Base-by-base conservation (phyloP, 2,888 invertebrate species). In the Onthophagus sagittarius region DNA sequence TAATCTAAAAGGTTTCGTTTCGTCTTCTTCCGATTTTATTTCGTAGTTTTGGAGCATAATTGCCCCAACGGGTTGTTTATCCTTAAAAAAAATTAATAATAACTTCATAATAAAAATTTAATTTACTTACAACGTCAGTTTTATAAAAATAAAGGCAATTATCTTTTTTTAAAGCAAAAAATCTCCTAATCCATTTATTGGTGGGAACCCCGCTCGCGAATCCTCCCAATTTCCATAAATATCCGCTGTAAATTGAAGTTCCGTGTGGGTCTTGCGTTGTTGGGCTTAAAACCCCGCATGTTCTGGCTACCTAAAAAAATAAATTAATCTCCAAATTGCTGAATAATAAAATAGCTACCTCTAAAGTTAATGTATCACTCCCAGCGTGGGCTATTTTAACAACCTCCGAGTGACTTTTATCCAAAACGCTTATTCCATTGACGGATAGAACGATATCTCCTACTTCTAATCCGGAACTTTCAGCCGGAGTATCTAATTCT, bases 91-190 rank as follows among this genome's bases (percentile, higher is more conserved):
- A 15, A 65, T 11, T n/a, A 53, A 2, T 53, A 53, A 53, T 53
- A 1, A 23, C 23, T 53, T 53, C 2, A 53, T 53, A 7, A 53
- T 53, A 11, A 53, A 2, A 53, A 53, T 53, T 2, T 9, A 53
- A 9, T 62, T 71, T 69, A 87, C 90, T 88, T 85, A 96, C 96
- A 85, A 92, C 89, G 85, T 96, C 95, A 81, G 93, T 94, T 88
- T 97, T 97, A 87, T 97, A 98, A 86, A 94, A 97, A 86, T 97
- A 98, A 76, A 98, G 89, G 86, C 96, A 97, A 87, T 96, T 95
- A 86, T 98, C 97, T 72, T 93, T 91, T 80, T 96, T 93, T 72
- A 98, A 87, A 77, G 94, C 93, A 85, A 97, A 97, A 95, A 95
- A 98, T 77, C 98, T 88, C 73, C 94, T 88, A 71, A 95, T 93